A percentile compares a stretch with the other conserved stretches of the same genome.
Evolutionary conservation across 1,140 invertebrate genomes (phyloP).

Genomic region (Temnothorax curvispinosus): DNA sequence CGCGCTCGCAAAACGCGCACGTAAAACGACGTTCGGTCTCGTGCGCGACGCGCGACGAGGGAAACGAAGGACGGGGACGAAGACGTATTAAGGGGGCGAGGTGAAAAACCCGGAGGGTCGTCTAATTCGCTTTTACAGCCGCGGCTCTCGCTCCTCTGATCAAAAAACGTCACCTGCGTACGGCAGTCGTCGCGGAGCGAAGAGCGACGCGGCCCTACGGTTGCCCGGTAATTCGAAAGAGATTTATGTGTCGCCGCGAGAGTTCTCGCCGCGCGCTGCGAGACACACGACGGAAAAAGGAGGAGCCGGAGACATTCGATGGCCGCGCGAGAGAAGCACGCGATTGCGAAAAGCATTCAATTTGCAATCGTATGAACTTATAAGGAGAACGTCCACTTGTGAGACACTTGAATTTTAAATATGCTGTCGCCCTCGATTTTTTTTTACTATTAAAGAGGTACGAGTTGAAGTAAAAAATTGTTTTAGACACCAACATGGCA

Average conservation of each 20-base stretch:
- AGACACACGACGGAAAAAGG: constrained; percentile 31
- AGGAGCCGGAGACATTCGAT: not conserved
- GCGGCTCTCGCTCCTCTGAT: constrained; percentile 47
- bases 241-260: constrained; percentile 50
- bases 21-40: constrained; percentile 47
- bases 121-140: constrained; percentile 75
- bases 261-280: constrained; percentile 25
- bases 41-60: not conserved
- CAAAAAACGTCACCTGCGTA: constrained; percentile 62
- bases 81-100: constrained; percentile 50
- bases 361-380: constrained; percentile 7
- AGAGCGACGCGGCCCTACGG: constrained; percentile 37
- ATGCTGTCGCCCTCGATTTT: not conserved
- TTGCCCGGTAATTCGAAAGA: constrained; percentile 49
- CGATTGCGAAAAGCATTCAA: not conserved
- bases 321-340: not conserved
- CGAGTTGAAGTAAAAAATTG: not conserved
- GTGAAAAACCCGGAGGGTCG: constrained; percentile 57
- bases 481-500: no score
- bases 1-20: not conserved
- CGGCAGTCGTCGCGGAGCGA: constrained; percentile 32
- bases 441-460: not conserved
- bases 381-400: not conserved
- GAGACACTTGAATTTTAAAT: constrained; percentile 29
- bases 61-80: constrained; percentile 23